Percentiles rank a stretch among this genome's conserved stretches.
Evolutionary conservation across 2,113 vertebrate genomes (phyloP).

Genomic region (Hydropotes inermis): DNA sequence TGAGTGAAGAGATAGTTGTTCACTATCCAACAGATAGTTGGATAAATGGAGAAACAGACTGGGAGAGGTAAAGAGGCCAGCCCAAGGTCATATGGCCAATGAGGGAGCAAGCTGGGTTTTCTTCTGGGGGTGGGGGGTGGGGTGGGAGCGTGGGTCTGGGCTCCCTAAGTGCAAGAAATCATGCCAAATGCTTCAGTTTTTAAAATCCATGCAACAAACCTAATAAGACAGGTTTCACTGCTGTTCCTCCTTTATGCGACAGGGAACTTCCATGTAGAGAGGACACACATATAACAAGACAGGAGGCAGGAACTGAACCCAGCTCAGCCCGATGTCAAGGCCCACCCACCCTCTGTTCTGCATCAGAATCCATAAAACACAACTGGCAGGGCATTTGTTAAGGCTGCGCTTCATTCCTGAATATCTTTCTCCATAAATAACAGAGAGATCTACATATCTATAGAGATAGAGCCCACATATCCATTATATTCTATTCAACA

Average conservation of each 20-base stretch:
- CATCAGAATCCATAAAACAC: slow-evolving; percentile 4
- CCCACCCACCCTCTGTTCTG: background rate
- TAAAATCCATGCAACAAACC: background rate
- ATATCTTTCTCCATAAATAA: slow-evolving; percentile 36
- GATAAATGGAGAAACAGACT: background rate
- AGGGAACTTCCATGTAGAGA: background rate
- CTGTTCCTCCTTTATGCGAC: background rate
- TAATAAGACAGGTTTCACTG: background rate
- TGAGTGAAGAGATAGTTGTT: background rate
- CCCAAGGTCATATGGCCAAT: background rate
- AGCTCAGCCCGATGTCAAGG: background rate
- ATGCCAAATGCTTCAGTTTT: background rate
- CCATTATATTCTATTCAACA: slow-evolving; percentile 26
- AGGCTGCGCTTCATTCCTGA: background rate
- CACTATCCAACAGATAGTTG: too few species aligned
- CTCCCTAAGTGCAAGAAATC: background rate
- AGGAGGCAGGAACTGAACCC: background rate
- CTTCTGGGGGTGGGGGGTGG: background rate
- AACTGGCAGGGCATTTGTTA: background rate
- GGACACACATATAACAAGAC: accelerated
- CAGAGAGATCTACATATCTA: slow-evolving; percentile 53
- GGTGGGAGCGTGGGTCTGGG: background rate
- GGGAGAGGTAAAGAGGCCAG: background rate
- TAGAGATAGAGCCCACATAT: background rate
- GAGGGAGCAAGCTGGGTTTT: background rate